phyloP scores from a whole-genome alignment of 2,888 invertebrate genomes.

The Nineta flava region DNA sequence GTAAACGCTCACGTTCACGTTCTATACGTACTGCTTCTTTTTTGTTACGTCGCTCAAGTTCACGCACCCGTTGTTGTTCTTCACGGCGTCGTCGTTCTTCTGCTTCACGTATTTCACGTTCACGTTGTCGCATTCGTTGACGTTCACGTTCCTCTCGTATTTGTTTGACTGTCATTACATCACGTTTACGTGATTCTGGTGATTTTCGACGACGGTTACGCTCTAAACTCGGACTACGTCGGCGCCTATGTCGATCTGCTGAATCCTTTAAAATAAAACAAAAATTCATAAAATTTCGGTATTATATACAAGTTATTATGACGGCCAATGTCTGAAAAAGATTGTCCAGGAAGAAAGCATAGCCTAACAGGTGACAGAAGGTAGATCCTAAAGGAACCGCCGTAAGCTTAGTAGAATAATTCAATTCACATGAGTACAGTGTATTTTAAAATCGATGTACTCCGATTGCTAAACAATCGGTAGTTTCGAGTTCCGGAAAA shows the following conservation, averaged over 20 bases:
- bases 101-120: constrained; percentile 55
- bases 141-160: constrained; percentile 61
- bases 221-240: constrained; percentile 7
- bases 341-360: no score
- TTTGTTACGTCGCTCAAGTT: constrained; percentile 66
- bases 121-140: constrained; percentile 58
- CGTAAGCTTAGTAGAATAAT: no score
- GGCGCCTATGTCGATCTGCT: background rate
- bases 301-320: no score
- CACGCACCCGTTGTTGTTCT: constrained; percentile 60
- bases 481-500: no score
- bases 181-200: constrained; percentile 38
- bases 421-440: no score
- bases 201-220: constrained; percentile 17
- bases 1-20: constrained; percentile 63
- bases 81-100: constrained; percentile 67
- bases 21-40: constrained; percentile 72
- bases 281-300: no score
- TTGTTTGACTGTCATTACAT: constrained; percentile 63
- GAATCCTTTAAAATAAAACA: no score
- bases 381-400: no score
- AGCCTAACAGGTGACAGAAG: no score
- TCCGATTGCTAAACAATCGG: no score
- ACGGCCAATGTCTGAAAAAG: no score
- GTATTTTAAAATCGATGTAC: no score